Conservation (phyloP, 2,888 invertebrate species). For the Platypus cylindrus region DNA sequence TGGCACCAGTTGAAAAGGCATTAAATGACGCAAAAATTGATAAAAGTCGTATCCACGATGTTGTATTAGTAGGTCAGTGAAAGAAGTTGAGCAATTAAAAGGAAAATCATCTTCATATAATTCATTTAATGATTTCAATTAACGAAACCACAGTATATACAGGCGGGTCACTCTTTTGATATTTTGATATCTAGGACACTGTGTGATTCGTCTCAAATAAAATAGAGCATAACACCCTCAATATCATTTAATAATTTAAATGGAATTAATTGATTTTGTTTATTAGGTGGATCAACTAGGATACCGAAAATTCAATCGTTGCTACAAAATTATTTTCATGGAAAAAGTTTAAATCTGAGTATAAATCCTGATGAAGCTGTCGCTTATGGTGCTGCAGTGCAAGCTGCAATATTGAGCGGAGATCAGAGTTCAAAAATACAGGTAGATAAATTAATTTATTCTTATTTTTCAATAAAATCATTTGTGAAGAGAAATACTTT, state of each 20-base stretch:
- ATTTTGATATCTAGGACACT: background rate
- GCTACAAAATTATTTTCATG: conserved; percentile 62
- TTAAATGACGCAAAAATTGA: conserved; percentile 65
- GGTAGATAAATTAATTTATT: conserved; percentile 6
- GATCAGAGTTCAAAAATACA: conserved; percentile 45
- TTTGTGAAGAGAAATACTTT: background rate
- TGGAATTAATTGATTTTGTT: background rate
- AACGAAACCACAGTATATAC: too few species aligned
- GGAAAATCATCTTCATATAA: background rate
- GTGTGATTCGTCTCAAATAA: background rate
- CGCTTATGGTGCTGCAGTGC: conserved; percentile 64
- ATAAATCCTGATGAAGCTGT: conserved; percentile 76
- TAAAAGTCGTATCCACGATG: conserved; percentile 61
- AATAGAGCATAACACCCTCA: background rate
- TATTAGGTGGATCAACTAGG: conserved; percentile 54
- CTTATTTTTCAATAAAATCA: background rate
- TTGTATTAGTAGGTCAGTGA: conserved; percentile 53
- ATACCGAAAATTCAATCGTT: conserved; percentile 68
- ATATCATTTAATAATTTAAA: background rate
- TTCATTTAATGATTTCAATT: background rate
- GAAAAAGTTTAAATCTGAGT: conserved; percentile 57
- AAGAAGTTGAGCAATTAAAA: background rate
- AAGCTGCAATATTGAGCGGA: conserved; percentile 59
- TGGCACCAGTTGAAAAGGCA: conserved; percentile 68
- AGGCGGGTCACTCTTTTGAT: background rate